Evolutionary conservation across 2,797 vertebrate genomes (phyloP), one percentile per base, ranked within the genome.

Genomic region (Serranus cabrilla): DNA sequence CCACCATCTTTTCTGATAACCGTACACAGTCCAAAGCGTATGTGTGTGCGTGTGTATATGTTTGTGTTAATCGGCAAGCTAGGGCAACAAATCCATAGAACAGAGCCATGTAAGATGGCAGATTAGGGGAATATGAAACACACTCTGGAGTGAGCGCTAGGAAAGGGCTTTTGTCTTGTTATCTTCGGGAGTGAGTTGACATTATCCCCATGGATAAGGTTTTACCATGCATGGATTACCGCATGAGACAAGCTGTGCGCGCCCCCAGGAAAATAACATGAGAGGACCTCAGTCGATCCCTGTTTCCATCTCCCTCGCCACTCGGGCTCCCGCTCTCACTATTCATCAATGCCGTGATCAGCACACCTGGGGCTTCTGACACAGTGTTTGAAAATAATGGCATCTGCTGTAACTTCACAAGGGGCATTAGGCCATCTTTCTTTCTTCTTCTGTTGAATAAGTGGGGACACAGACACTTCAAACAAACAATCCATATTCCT

Each of bases 161-260:
- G 69, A 78, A 72, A 68, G 56, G 81, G 89, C 88, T 91, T 91
- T 87, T 85, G 84, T 92, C 87, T 89, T 81, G 91, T 91, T 94
- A 92, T 94, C 92, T 94, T 87, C 55, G 40, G 68, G 83, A 92
- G 86, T 77, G 83, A 89, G 78, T 92, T 94, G 88, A 92, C 92
- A 93, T 93, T 93, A 94, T 94, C 92, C 91, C 77, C 79, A 47
- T 82, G 88, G 92, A 94, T 91, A 88, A 89, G 90, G 87, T 91
- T 94, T 94, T 91, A 85, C 90, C 84, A 90, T 90, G 89, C 89
- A 88, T 80, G 89, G 91, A 94, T 94, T 94, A 94, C 88, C 31
- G 34, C 81, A 84, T 79, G 83, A 93, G 84, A 87, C 86, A 82
- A 82, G 83, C 85, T 71, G 84, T 57, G 76, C 62, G 62, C 43